These are phyloP conservation scores for Trachymyrmex cornetzi DNA, from an alignment of 1,140 invertebrate species.

Conservation along the genomic window DNA sequence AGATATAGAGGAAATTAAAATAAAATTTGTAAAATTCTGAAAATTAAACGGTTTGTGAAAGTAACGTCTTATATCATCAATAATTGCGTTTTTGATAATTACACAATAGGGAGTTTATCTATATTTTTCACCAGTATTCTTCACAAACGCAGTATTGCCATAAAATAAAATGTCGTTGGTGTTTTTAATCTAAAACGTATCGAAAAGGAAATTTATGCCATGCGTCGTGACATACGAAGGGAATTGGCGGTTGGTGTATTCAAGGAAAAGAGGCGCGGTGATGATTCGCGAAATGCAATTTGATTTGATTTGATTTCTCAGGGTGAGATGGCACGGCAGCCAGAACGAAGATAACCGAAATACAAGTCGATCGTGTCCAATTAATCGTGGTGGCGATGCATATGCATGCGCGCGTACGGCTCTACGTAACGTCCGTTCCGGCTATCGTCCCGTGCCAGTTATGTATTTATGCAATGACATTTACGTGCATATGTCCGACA, in stretches of 20 bases:
- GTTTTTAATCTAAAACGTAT: conserved; percentile 21
- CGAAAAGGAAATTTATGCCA: conserved; percentile 32
- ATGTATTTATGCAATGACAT: conserved; percentile 61
- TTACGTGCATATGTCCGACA: background rate
- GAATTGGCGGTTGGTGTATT: background rate
- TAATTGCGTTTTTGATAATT: background rate
- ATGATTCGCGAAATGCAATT: conserved; percentile 36
- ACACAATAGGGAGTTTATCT: background rate
- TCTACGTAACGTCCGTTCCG: conserved; percentile 39
- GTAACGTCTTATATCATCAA: background rate
- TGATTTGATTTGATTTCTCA: conserved; percentile 48
- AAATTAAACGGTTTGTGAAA: background rate
- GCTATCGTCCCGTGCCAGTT: conserved; percentile 36
- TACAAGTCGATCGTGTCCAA: conserved; percentile 62
- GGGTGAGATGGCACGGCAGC: background rate
- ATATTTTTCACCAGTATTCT: background rate
- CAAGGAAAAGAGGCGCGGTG: background rate
- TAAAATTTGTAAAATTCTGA: background rate
- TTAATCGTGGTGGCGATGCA: conserved; percentile 62
- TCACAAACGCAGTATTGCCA: background rate
- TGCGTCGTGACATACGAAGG: background rate
- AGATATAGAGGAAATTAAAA: background rate
- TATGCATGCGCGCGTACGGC: conserved; percentile 63
- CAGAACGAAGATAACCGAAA: conserved; percentile 52
- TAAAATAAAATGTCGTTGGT: background rate